phyloP scores from a whole-genome alignment of 2,113 vertebrate species.

The Bos indicus region DNA sequence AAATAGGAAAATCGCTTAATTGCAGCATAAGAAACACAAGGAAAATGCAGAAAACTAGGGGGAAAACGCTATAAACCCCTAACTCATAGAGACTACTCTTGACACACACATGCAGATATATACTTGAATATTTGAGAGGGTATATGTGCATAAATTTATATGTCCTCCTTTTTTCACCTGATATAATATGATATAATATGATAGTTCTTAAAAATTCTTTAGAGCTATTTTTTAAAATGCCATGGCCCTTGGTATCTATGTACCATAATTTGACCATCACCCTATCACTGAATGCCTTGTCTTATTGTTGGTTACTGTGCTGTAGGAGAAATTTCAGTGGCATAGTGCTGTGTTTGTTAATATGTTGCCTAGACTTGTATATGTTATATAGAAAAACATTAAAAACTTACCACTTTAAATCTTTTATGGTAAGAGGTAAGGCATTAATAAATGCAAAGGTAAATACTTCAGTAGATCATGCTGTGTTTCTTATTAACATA shows the following conservation, averaged over 20 bases:
- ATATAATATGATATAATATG: not conserved
- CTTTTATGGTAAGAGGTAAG: not conserved
- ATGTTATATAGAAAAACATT: not conserved
- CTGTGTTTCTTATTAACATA: not conserved
- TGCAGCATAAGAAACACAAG: not conserved
- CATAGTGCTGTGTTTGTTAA: not conserved
- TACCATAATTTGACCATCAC: not conserved
- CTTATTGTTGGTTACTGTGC: not conserved
- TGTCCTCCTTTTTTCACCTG: not conserved
- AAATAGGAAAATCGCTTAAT: not conserved
- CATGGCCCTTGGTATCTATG: not conserved
- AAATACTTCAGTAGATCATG: not conserved
- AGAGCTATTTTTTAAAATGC: not conserved
- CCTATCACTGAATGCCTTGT: not conserved
- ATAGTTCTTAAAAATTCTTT: not conserved
- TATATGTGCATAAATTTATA: not conserved
- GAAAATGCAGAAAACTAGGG: not conserved
- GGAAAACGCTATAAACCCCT: not conserved
- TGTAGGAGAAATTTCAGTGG: not conserved
- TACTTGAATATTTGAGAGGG: not conserved
- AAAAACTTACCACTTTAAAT: not conserved
- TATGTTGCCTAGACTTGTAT: not conserved
- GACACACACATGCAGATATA: not conserved
- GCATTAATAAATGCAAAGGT: not conserved
- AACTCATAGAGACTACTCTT: not conserved